phyloP scores from a whole-genome alignment of 2,888 invertebrate genomes.

The Leptopilina syphax region DNA sequence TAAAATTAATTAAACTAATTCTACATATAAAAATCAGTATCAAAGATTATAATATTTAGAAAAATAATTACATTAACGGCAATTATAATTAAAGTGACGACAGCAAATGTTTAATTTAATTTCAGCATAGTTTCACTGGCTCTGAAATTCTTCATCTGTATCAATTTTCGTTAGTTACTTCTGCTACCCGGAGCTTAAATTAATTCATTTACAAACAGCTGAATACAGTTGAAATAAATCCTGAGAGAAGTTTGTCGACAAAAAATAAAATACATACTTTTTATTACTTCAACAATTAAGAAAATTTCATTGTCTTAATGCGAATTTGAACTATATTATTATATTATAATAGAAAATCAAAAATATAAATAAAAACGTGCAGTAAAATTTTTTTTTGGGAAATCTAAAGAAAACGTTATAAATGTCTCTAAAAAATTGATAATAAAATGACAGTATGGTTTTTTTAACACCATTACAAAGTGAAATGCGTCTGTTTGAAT shows the following conservation, averaged over 20 bases:
- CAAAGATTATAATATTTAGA: too few relatives aligned
- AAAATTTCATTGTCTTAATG: neutral
- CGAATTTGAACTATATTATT: too few relatives aligned
- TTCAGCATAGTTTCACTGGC: constrained; percentile 4
- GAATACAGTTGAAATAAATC: constrained; percentile 1
- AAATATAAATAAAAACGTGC: too few relatives aligned
- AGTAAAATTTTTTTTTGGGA: too few relatives aligned
- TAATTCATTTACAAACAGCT: constrained; percentile 15
- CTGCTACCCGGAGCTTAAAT: constrained; percentile 17
- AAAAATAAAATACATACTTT: neutral
- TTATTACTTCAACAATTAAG: neutral
- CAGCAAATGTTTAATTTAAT: constrained; percentile 17
- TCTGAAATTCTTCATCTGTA: constrained; percentile 15
- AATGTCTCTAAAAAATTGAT: neutral
- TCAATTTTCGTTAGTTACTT: constrained; percentile 20
- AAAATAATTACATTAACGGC: neutral
- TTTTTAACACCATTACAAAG: constrained; percentile 10
- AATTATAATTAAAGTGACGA: constrained; percentile 4
- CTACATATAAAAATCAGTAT: neutral
- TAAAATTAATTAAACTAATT: too few relatives aligned
- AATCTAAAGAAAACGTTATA: too few relatives aligned
- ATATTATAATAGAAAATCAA: too few relatives aligned
- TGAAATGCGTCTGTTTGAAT: constrained; percentile 18
- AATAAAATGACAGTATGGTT: neutral
- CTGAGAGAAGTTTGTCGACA: neutral